These are phyloP conservation scores for Cepaea hortensis DNA, from an alignment of 2,888 invertebrate genomes.

Conservation along the genomic window DNA sequence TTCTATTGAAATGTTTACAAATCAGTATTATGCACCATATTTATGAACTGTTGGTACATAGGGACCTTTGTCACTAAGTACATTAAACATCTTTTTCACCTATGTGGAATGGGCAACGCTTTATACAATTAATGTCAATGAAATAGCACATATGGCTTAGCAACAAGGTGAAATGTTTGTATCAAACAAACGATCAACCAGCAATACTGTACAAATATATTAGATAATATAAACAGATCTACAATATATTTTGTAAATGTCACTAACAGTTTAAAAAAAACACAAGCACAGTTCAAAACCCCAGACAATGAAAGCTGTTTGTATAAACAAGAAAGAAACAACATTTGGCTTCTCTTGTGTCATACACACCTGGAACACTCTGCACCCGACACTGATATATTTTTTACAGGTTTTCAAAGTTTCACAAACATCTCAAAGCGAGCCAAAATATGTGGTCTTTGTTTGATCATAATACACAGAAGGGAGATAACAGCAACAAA, in stretches of 20 bases:
- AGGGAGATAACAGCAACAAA: not conserved
- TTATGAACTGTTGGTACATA: too few relatives aligned
- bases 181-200: not conserved
- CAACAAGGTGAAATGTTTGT: not conserved
- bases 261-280: not conserved
- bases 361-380: too few relatives aligned
- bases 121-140: not conserved
- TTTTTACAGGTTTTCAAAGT: too few relatives aligned
- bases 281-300: not conserved
- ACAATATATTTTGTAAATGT: constrained; percentile 1
- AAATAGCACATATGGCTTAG: not conserved
- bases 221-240: not conserved
- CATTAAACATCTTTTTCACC: not conserved
- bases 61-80: not conserved
- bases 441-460: not conserved
- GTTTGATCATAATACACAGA: not conserved
- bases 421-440: too few relatives aligned
- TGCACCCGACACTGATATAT: too few relatives aligned
- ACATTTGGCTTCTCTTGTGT: too few relatives aligned
- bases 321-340: too few relatives aligned
- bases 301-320: too few relatives aligned
- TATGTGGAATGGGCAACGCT: not conserved
- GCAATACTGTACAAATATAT: not conserved
- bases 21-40: too few relatives aligned
- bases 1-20: too few relatives aligned